phyloP scores from a whole-genome alignment of 2,888 invertebrate genomes.

The Lycia hirtaria region DNA sequence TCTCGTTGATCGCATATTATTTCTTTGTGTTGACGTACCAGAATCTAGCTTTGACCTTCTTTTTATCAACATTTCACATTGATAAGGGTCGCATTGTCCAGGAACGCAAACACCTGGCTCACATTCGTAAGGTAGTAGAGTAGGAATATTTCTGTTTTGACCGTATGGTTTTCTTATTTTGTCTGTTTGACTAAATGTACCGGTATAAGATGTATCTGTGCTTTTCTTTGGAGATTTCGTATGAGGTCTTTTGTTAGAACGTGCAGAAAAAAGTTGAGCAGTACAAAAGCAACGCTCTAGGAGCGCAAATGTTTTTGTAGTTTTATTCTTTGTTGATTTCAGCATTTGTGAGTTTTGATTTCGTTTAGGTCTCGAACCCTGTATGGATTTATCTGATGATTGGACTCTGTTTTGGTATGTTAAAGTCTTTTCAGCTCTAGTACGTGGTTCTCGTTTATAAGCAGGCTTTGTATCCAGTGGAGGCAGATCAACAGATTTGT shows the following conservation, averaged over 20 bases:
- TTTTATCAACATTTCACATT: conserved; percentile 33
- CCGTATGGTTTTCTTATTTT: background rate
- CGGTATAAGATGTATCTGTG: background rate
- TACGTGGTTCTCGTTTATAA: background rate
- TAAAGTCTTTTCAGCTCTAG: background rate
- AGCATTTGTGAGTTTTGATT: conserved; percentile 18
- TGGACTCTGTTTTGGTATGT: background rate
- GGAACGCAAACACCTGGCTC: conserved; percentile 56
- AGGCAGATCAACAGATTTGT: conserved; percentile 12
- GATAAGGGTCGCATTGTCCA: conserved; percentile 51
- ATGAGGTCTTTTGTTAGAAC: background rate
- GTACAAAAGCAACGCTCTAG: conserved; percentile 54
- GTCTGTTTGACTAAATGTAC: background rate
- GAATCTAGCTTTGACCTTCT: conserved; percentile 13
- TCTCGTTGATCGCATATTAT: background rate
- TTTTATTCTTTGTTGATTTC: conserved; percentile 38
- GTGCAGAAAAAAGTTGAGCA: conserved; percentile 39
- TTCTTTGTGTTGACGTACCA: conserved; percentile 4
- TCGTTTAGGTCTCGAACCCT: background rate
- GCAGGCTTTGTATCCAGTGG: background rate
- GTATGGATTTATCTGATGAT: background rate
- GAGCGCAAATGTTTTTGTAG: background rate
- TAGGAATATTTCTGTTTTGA: background rate
- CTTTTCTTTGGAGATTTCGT: background rate
- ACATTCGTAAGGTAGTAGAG: conserved; percentile 23